phyloP scores from a whole-genome alignment of 2,113 vertebrate genomes.

The Potamarius usumacintae region DNA sequence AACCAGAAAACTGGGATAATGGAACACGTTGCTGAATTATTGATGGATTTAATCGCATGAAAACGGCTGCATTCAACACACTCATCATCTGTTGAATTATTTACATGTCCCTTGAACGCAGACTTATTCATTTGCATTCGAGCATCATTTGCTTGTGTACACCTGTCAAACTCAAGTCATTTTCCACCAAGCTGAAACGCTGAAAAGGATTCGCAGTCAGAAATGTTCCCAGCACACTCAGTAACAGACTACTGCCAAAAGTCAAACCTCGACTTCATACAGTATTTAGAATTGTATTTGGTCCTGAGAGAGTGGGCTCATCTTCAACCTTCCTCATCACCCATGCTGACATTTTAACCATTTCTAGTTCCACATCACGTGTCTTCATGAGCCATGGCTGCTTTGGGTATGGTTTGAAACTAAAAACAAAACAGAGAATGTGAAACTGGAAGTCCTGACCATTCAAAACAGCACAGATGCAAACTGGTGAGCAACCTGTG shows the following conservation, averaged over 20 bases:
- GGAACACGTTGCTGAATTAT: constrained; percentile 65
- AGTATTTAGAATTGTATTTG: no score
- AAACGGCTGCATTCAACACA: constrained; percentile 21
- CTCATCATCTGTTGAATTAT: constrained; percentile 33
- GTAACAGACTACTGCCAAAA: background rate
- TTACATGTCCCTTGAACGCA: background rate
- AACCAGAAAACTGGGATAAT: constrained; percentile 50
- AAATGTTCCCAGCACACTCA: background rate
- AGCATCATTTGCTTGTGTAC: background rate
- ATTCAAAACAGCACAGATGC: constrained; percentile 27
- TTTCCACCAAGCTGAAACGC: background rate
- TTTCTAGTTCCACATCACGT: constrained; percentile 22
- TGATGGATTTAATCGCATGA: constrained; percentile 51
- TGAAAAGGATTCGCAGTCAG: background rate
- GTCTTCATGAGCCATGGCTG: background rate
- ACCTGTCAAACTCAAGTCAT: background rate
- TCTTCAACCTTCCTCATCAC: background rate
- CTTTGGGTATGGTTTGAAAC: background rate
- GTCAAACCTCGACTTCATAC: background rate
- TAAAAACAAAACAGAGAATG: background rate
- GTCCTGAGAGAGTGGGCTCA: background rate
- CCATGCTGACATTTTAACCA: background rate
- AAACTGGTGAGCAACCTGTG: constrained; percentile 14
- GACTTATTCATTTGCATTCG: background rate
- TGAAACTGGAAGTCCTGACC: constrained; percentile 8